Conservation (phyloP, 2,113 vertebrate species). For the Pelecanoides urinatrix region DNA sequence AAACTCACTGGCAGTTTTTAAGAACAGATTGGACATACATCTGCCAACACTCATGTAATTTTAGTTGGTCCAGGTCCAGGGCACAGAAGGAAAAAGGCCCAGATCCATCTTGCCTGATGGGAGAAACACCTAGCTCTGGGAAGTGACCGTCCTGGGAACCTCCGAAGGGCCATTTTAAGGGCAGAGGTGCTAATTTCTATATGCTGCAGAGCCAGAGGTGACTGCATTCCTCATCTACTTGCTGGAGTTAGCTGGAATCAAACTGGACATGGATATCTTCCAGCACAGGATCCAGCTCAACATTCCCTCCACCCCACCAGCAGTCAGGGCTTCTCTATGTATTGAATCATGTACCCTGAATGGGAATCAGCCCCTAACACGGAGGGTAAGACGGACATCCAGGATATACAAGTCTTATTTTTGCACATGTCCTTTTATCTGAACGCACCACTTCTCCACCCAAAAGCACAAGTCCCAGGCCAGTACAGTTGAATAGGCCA, state of each 20-base stretch:
- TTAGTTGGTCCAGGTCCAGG: slow-evolving; percentile 39
- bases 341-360: background rate
- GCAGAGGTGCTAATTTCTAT: background rate
- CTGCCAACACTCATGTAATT: slow-evolving; percentile 51
- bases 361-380: background rate
- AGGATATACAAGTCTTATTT: background rate
- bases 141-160: background rate
- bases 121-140: slow-evolving; percentile 14
- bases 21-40: slow-evolving; percentile 58
- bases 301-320: background rate
- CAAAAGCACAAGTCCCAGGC: background rate
- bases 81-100: slow-evolving; percentile 27
- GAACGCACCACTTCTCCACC: background rate
- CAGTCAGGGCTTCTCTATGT: background rate
- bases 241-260: background rate
- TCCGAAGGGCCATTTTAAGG: background rate
- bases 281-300: background rate
- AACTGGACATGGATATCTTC: background rate
- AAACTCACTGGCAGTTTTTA: slow-evolving; percentile 63
- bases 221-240: background rate
- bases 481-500: background rate
- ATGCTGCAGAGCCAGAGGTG: background rate
- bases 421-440: background rate
- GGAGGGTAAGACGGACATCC: rapidly evolving
- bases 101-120: slow-evolving; percentile 12